Percentiles rank a stretch among this genome's conserved stretches.
Evolutionary conservation across 2,113 vertebrate species (phyloP).

Genomic region (Colius striatus): DNA sequence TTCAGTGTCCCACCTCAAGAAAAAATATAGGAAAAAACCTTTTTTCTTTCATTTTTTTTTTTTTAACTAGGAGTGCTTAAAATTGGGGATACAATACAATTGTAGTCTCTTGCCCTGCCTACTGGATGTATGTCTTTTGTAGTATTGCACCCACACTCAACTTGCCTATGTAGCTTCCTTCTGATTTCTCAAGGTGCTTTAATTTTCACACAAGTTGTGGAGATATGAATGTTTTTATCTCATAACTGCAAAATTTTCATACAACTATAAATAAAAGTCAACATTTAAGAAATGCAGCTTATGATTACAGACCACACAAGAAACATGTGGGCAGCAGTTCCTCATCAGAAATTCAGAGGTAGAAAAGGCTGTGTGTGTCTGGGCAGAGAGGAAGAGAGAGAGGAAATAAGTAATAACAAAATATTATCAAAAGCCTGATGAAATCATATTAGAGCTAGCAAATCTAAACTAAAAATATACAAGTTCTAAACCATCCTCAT

Average conservation of each 20-base stretch:
- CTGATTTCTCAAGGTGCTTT: not conserved
- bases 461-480: slow-evolving; percentile 16
- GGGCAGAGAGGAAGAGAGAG: not conserved
- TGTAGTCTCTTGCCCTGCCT: not conserved
- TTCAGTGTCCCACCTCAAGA: not conserved
- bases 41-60: not conserved
- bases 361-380: not conserved
- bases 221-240: not conserved
- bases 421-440: slow-evolving; percentile 18
- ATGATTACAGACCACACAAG: slow-evolving; percentile 47
- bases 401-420: slow-evolving; percentile 33
- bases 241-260: slow-evolving; percentile 15
- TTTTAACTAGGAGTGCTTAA: not conserved
- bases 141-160: not conserved
- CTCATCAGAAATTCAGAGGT: not conserved
- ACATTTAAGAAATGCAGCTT: not conserved
- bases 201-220: not conserved
- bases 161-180: not conserved
- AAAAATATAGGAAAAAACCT: not conserved
- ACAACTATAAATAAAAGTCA: not conserved
- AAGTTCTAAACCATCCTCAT: not conserved
- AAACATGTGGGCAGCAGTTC: slow-evolving; percentile 11
- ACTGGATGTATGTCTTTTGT: not conserved
- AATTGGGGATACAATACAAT: not conserved
- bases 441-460: not conserved